Percentiles rank a stretch among this genome's conserved stretches.
Evolutionary conservation across 1,140 invertebrate genomes (phyloP).

Genomic region (Sycophaga agraensis): DNA sequence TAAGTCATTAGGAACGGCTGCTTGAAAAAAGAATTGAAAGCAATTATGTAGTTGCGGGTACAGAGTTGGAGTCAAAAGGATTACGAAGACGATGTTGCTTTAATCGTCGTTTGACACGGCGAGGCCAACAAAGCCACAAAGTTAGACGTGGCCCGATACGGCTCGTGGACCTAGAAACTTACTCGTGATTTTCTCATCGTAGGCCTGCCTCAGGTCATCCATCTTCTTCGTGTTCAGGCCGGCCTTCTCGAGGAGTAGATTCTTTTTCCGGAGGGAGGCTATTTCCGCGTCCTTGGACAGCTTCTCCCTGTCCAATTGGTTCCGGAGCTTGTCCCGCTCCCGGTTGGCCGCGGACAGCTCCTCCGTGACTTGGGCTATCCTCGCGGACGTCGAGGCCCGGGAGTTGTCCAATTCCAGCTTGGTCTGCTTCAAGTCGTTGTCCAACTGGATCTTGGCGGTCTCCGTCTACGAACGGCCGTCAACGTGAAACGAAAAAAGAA

Average conservation of each 20-base stretch:
- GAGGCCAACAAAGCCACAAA: too few relatives aligned
- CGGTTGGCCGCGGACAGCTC: conserved; percentile 59
- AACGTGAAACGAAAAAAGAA: too few relatives aligned
- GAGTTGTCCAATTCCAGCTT: conserved; percentile 50
- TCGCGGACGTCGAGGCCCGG: conserved; percentile 43
- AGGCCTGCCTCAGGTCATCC: conserved; percentile 67
- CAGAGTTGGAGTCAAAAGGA: too few relatives aligned
- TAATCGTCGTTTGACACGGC: too few relatives aligned
- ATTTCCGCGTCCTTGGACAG: conserved; percentile 64
- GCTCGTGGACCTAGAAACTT: too few relatives aligned
- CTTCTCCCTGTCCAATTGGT: conserved; percentile 44
- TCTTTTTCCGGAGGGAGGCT: conserved; percentile 65
- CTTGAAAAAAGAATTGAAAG: too few relatives aligned
- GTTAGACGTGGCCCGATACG: too few relatives aligned
- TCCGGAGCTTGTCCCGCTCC: conserved; percentile 66
- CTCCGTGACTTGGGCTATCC: conserved; percentile 57
- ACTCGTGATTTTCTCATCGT: conserved; percentile 70
- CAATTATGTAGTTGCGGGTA: too few relatives aligned
- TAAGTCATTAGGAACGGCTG: too few relatives aligned
- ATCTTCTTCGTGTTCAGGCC: conserved; percentile 65
- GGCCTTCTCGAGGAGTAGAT: conserved; percentile 64
- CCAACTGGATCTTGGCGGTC: conserved; percentile 44
- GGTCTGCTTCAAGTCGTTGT: conserved; percentile 48
- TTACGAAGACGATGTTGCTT: too few relatives aligned
- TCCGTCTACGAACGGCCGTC: conserved; percentile 39